phyloP scores from a whole-genome alignment of 2,113 vertebrate genomes.

The Odobenus rosmarus region DNA sequence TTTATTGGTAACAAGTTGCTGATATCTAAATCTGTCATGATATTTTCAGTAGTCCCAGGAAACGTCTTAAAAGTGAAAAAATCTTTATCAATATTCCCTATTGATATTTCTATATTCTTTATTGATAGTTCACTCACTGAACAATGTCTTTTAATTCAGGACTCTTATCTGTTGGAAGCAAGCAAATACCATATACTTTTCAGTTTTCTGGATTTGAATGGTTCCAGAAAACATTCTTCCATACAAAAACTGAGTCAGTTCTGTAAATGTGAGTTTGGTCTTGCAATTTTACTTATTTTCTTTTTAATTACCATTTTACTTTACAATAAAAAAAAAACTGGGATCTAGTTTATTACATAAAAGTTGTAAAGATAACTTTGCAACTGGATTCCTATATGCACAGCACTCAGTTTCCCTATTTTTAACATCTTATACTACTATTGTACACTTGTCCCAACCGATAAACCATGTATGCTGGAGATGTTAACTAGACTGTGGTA shows the following conservation, averaged over 20 bases:
- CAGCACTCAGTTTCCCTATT: neutral
- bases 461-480: neutral
- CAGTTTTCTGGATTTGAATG: neutral
- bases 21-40: neutral
- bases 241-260: neutral
- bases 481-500: neutral
- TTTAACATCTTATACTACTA: neutral
- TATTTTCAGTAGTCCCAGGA: neutral
- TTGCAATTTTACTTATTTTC: neutral
- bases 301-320: slow-evolving; percentile 26
- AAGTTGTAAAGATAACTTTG: neutral
- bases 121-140: neutral
- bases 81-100: neutral
- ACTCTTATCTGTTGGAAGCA: neutral
- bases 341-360: neutral
- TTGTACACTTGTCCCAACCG: neutral
- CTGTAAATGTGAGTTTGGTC: neutral
- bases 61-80: neutral
- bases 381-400: neutral
- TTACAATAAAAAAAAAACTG: neutral
- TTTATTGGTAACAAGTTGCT: neutral
- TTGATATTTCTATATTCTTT: neutral
- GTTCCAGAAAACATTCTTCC: neutral
- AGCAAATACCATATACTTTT: neutral
- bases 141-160: neutral